Evolutionary conservation across 2,797 vertebrate genomes (phyloP).

Genomic region (Paedocypris micromegethes): DNA sequence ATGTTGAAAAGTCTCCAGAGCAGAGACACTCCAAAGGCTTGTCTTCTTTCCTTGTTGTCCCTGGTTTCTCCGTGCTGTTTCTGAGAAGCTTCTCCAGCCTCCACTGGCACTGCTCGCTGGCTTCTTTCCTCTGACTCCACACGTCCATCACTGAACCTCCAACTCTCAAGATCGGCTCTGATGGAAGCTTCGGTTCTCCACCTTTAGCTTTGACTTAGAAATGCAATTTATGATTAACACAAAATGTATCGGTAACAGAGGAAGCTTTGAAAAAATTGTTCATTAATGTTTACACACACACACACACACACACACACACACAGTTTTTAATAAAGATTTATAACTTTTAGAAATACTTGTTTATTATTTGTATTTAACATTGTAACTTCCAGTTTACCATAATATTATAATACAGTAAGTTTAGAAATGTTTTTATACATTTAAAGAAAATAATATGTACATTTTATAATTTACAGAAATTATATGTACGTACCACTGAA

Average conservation of each 20-base stretch:
- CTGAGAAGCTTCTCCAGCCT: constrained; percentile 62
- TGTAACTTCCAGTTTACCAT: neutral
- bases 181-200: too few species aligned
- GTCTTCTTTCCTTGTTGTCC: constrained; percentile 32
- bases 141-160: neutral
- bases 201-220: too few species aligned
- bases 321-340: too few species aligned
- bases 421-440: neutral
- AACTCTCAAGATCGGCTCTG: neutral
- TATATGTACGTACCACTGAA: constrained; percentile 50
- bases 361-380: too few species aligned
- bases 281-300: too few species aligned
- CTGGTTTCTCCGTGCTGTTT: constrained; percentile 28
- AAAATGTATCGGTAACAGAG: too few species aligned
- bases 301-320: too few species aligned
- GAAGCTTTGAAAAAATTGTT: too few species aligned
- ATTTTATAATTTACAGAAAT: neutral
- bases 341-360: too few species aligned
- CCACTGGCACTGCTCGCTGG: constrained; percentile 62
- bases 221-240: too few species aligned
- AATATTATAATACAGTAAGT: neutral
- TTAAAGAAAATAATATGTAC: neutral
- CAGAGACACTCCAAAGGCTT: constrained; percentile 65
- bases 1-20: constrained; percentile 71
- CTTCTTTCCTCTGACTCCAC: constrained; percentile 19